Evolutionary conservation across 64 coral and sea anemone species (phyloP), one percentile per base, ranked within the genome.

Genomic region (Actinia tenebrosa): DNA sequence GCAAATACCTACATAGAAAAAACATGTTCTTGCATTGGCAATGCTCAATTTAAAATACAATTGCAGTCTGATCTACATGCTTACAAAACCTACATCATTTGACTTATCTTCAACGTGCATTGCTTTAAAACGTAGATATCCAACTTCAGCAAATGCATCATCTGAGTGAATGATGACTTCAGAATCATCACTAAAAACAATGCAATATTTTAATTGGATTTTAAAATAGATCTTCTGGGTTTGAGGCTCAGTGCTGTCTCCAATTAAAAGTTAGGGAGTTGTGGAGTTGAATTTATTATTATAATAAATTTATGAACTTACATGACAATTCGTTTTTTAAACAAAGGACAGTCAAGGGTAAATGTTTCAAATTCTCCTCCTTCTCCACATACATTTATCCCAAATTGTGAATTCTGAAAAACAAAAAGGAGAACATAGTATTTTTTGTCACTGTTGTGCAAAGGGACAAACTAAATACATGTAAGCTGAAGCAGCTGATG

Each of bases 301-400:
- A 10, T 37, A 85, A 62, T 43, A 58, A 3, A 0, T 27, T 11
- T 17, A 18, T 60, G 54, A 86, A 46, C 96, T 92, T 83, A 98
- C 96, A 98, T 98, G 4, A 95, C 78, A 83, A 99, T 99, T 86
- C 47, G 86, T 77, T 95, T 95, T 75, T 90, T 78, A 56, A 99
- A 99, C 16, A 99, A 78, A 16, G 97, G 97, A 69, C 97, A 99
- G 56, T 99, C 97, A 37, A 99, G 83, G 25, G 97, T 99, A 23
- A 99, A 99, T 27, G 97, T 95, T 77, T 99, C 97, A 87, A 93
- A 99, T 20, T 99, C 97, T 66, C 97, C 97, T 44, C 97, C 97
- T 55, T 99, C 97, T 9, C 97, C 97, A 91, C 97, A 99, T 22
- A 99, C 75, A 77, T 99, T 95, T 44, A 91, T 84, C 22, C 93